Evolutionary conservation across 2,113 vertebrate genomes (phyloP), one percentile per base, ranked within the genome.

Genomic region (Pelodiscus sinensis): DNA sequence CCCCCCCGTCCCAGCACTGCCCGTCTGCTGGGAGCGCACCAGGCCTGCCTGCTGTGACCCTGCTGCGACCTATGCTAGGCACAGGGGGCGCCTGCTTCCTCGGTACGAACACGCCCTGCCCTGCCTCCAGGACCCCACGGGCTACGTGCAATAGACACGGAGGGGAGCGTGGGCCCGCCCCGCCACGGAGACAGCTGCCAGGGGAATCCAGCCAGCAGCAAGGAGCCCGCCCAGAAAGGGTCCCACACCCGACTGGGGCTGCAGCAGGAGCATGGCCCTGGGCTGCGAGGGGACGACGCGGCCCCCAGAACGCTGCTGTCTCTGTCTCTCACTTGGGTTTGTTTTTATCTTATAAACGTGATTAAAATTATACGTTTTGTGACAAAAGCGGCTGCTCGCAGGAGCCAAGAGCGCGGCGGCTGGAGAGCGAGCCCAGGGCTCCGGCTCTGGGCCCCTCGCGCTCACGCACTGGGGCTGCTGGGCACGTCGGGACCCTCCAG

Each of bases 401-500:
- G n/a, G 31, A 68, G 31, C 18, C 31, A n/a, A 18, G 31, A 19
- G 25, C 11, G 12, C 25, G 25, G 25, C 4, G 12, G 12, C 29
- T n/a, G 31, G 62, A 31, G 29, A 5, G 6, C 18, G n/a, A 71
- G 35, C 62, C 16, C 29, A 68, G 31, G 62, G 18, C 29, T 68
- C 31, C 62, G 9, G 62, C 12, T 31, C 15, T 31, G 7, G 13
- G 31, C 27, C 60, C 31, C 31, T 27, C 2, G 25, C 62, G 4
- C n/a, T 9, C 18, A 35, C 1, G 9, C 3, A 9, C n/a, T 35
- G 16, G 65, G 65, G n/a, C 65, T 5, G 65, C 3, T 35, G 31
- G 65, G 29, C 15, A 7, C 62, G 8, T 6, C 1, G 14, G 29
- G 29, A n/a, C 2, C 29, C 29, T n/a, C 62, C 4, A 3, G 8